phyloP scores from a whole-genome alignment of 2,888 invertebrate species.

The Eupelmus urozonus region DNA sequence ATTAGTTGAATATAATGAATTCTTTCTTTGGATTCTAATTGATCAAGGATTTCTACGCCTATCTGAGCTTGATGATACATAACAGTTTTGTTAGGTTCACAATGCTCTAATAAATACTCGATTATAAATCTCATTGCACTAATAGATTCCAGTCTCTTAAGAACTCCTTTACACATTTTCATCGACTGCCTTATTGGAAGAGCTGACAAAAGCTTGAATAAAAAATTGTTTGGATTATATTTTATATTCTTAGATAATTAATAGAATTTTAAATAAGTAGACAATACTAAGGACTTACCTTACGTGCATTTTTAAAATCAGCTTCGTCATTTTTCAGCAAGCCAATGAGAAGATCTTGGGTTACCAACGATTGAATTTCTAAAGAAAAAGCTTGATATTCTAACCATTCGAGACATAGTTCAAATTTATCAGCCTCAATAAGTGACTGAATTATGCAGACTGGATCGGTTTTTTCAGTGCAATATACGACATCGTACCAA shows the following conservation, averaged over 20 bases:
- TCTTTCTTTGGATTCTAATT: conserved; percentile 80
- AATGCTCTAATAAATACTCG: conserved; percentile 80
- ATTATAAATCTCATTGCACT: conserved; percentile 83
- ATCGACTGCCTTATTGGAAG: conserved; percentile 81
- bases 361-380: conserved; percentile 80
- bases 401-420: conserved; percentile 85
- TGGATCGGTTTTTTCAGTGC: conserved; percentile 78
- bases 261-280: neutral
- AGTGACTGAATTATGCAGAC: conserved; percentile 79
- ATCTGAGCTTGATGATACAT: conserved; percentile 82
- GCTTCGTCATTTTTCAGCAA: conserved; percentile 79
- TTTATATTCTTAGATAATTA: neutral
- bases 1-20: conserved; percentile 82
- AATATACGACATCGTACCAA: conserved; percentile 70
- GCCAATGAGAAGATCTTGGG: conserved; percentile 79
- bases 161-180: conserved; percentile 82
- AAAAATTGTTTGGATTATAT: conserved; percentile 5
- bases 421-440: conserved; percentile 81
- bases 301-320: conserved; percentile 69
- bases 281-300: conserved; percentile 65
- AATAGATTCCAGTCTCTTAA: conserved; percentile 82
- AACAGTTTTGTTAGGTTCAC: conserved; percentile 76
- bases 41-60: conserved; percentile 84
- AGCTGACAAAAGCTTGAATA: conserved; percentile 79
- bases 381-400: conserved; percentile 81